These are phyloP conservation scores for Philopotamus ludificatus DNA, from an alignment of 1,140 invertebrate species.

Conservation along the genomic window DNA sequence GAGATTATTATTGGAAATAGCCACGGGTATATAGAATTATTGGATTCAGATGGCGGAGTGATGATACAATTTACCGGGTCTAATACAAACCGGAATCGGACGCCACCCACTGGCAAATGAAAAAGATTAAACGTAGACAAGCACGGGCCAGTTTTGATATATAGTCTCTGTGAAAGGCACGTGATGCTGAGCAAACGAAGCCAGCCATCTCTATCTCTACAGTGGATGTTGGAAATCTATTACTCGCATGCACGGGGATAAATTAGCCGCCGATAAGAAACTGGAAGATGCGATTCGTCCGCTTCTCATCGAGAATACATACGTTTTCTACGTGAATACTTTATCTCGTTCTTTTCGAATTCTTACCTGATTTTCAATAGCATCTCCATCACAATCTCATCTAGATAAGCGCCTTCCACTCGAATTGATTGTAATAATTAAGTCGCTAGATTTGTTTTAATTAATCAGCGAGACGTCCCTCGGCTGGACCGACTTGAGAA, in stretches of 20 bases:
- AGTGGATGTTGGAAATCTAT: too few relatives aligned
- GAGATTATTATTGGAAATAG: conserved; percentile 4
- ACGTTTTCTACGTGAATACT: too few relatives aligned
- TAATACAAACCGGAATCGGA: neutral
- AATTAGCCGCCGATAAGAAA: too few relatives aligned
- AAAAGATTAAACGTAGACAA: conserved; percentile 17
- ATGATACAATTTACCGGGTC: neutral
- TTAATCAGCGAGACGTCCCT: conserved; percentile 15
- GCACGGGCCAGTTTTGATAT: neutral
- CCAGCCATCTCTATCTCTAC: too few relatives aligned
- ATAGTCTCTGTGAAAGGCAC: neutral
- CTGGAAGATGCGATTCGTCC: too few relatives aligned
- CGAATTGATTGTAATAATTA: neutral
- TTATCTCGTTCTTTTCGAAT: too few relatives aligned
- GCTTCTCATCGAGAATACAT: too few relatives aligned
- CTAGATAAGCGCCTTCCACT: too few relatives aligned
- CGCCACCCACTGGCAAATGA: neutral
- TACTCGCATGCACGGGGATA: too few relatives aligned
- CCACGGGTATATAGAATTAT: neutral
- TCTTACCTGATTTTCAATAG: too few relatives aligned
- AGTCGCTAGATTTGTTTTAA: conserved; percentile 3
- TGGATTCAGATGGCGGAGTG: neutral
- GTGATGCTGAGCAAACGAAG: conserved; percentile 3
- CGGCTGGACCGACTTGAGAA: neutral
- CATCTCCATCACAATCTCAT: too few relatives aligned